Evolutionary conservation across 2,797 vertebrate species (phyloP), one percentile per base, ranked within the genome.

Genomic region (Typhlichthys subterraneus): DNA sequence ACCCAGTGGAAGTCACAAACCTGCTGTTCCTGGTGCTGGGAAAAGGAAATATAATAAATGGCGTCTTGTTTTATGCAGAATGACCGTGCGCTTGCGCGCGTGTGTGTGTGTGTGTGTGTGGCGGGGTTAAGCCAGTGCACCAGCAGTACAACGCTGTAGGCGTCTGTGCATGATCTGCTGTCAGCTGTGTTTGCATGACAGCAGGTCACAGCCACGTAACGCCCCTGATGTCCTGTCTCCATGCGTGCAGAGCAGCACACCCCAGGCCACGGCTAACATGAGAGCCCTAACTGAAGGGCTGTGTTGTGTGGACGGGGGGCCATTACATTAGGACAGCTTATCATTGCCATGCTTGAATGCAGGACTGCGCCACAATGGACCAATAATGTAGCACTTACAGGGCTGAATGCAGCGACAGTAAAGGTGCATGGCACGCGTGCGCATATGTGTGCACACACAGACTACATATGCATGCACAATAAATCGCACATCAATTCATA

Each of bases 241-340:
- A 12, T 61, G 54, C 29, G 59, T 64, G 59, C 51, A 70, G 13
- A 45, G 38, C 67, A 57, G 74, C 60, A 66, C 1, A 52, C 57
- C 56, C 48, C 60, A 23, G 57, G 52, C 56, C 51, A 69, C 62
- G 70, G 38, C 73, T 83, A 74, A 77, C 80, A 63, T 84, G 69
- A 81, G 73, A 68, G 23, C 4, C 23, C 23, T 29, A 29, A 29
- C 23, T 29, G 23, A 29, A 62, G 77, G 65, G 59, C 57, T 33
- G 58, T 53, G 65, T 72, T 54, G 61, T 54, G 61, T 69, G 63
- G 76, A 79, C 65, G 17, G 49, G 62, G 68, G 71, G 62, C 73
- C 78, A 84, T 87, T 78, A 71, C 53, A 67, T 64, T 53, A 63
- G 81, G 70, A 69, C 65, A 65, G 77, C 71, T 65, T 76, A 72